Evolutionary conservation across 2,113 vertebrate species (phyloP), one percentile per base, ranked within the genome.

Genomic region (Sus scrofa): DNA sequence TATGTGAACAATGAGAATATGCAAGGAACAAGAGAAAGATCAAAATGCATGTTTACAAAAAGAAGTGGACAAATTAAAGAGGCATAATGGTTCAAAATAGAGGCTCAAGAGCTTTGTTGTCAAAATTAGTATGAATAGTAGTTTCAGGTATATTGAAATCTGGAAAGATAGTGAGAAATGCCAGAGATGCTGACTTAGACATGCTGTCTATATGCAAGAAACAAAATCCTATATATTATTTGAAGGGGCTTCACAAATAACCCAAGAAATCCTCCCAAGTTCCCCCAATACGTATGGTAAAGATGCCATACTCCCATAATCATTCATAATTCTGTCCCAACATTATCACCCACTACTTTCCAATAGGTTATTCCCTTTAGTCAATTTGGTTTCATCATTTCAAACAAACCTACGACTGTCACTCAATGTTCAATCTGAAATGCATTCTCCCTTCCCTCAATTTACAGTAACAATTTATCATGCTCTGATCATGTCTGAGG

Each of bases 41-140:
- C 82, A 83, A 82, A 93, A 68, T 20, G 78, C 81, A 75, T 50
- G 18, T 58, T 91, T 95, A 94, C 18, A 85, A 90, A 89, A 86
- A 85, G 20, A 96, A 97, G 95, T 7, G 34, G 37, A 34, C 71
- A 77, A 62, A 88, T n/a, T 75, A 91, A 86, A 95, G 32, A 85
- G 32, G n/a, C 52, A 75, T 63, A 73, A 84, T 74, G 26, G 56
- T 75, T 95, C 79, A 75, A 16, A 27, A 78, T 3, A 91, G 37
- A 85, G n/a, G 58, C 67, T 58, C 27, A 83, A 70, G 60, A 94
- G 56, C 32, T 83, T 78, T 58, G 58, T 1, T 91, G 77, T 27
- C 65, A 86, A 94, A 86, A 92, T 84, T 54, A 71, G 16, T 79
- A 27, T 86, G 78, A 85, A 94, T 0, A 89, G 13, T 81, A 88